Conservation (phyloP, 92 coral and sea anemone species). For the Meandrina meandrites region DNA sequence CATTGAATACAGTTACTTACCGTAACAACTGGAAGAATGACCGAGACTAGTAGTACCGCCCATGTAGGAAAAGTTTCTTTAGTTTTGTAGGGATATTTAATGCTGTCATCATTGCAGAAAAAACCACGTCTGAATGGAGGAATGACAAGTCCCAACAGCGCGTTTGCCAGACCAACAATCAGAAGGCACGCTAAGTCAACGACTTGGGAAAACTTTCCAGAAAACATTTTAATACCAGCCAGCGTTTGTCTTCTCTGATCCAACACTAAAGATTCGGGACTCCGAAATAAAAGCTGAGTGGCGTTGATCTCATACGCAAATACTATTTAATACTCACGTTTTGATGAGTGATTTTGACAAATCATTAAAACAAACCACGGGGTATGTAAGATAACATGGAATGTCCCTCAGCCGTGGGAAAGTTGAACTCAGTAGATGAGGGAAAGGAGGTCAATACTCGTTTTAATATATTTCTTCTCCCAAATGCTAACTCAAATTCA, state of each 20-base stretch:
- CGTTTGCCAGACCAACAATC: slow-evolving; percentile 13
- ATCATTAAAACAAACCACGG: slow-evolving; percentile 12
- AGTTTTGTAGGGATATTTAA: slow-evolving; percentile 58
- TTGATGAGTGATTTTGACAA: slow-evolving; percentile 16
- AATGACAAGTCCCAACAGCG: slow-evolving; percentile 28
- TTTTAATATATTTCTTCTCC: not conserved
- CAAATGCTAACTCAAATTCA: not conserved
- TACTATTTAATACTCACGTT: not conserved
- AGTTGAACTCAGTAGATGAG: not conserved
- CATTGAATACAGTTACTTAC: slow-evolving; percentile 33
- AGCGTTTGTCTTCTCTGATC: not conserved
- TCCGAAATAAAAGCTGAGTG: not conserved
- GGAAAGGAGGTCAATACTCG: not conserved
- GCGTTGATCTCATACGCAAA: not conserved
- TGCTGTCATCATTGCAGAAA: slow-evolving; percentile 79
- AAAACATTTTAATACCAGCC: not conserved
- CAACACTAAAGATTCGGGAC: not conserved
- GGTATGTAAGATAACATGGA: not conserved
- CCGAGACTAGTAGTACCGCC: slow-evolving; percentile 29
- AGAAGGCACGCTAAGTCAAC: slow-evolving; percentile 29
- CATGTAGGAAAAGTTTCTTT: slow-evolving; percentile 30
- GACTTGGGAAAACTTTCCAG: slow-evolving; percentile 30
- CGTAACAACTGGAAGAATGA: slow-evolving; percentile 36
- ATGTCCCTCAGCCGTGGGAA: not conserved
- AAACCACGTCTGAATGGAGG: slow-evolving; percentile 77